Percentiles rank a stretch among this genome's conserved stretches.
Evolutionary conservation across 53 echinoderm and acorn worm species (phyloP).

Genomic region (Henricia sp.): DNA sequence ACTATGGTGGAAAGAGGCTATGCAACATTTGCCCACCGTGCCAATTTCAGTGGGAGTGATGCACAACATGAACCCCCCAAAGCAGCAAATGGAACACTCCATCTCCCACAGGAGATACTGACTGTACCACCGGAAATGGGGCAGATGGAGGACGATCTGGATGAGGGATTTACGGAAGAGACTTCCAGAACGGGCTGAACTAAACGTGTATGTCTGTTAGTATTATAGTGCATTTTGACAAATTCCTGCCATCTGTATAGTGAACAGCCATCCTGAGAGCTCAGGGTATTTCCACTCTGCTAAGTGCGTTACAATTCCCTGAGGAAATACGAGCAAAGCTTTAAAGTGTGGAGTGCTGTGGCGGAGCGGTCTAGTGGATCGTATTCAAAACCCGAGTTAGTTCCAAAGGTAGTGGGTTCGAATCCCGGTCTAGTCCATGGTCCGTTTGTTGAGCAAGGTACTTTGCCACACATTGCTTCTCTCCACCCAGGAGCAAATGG

Average conservation of each 20-base stretch:
- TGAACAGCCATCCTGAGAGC: neutral
- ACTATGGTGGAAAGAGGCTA: constrained; percentile 38
- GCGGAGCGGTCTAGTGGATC: too few relatives aligned
- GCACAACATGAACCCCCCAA: neutral
- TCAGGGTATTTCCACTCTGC: neutral
- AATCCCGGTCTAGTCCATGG: too few relatives aligned
- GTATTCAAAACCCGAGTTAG: too few relatives aligned
- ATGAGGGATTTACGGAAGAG: neutral
- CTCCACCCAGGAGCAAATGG: too few relatives aligned
- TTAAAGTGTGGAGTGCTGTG: too few relatives aligned
- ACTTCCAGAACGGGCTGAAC: constrained; percentile 34
- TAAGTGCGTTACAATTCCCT: neutral
- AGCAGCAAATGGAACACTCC: constrained; percentile 22
- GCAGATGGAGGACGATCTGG: constrained; percentile 29
- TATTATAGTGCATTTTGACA: neutral
- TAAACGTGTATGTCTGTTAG: neutral
- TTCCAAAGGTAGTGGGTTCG: too few relatives aligned
- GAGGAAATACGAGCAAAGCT: too few relatives aligned
- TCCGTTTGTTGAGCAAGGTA: too few relatives aligned
- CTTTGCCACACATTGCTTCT: too few relatives aligned
- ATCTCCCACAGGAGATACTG: constrained; percentile 24
- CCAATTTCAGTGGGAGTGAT: neutral
- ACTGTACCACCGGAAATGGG: constrained; percentile 42
- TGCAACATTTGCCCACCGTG: constrained; percentile 17
- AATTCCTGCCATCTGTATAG: neutral